Evolutionary conservation across 2,797 vertebrate genomes (phyloP).

Genomic region (Lates japonicus): DNA sequence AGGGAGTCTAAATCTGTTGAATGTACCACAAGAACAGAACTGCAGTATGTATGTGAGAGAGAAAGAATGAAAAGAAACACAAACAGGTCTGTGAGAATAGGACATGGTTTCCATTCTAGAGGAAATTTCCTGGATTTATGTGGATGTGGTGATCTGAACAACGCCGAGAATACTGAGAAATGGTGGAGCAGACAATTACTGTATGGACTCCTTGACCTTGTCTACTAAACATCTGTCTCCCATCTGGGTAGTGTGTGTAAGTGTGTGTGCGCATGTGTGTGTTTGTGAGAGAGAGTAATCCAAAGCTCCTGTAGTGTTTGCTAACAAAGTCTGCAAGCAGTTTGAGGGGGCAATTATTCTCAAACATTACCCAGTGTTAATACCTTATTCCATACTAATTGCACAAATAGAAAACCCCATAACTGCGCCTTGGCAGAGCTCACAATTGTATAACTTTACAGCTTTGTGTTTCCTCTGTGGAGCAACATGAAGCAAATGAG

Average conservation of each 20-base stretch:
- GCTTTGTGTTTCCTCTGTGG: slow-evolving; percentile 47
- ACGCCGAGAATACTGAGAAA: slow-evolving; percentile 71
- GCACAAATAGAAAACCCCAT: slow-evolving; percentile 67
- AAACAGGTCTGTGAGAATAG: slow-evolving; percentile 48
- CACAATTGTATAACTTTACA: slow-evolving; percentile 64
- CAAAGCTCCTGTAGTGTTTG: slow-evolving; percentile 64
- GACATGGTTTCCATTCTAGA: slow-evolving; percentile 82
- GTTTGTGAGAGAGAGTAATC: slow-evolving; percentile 43
- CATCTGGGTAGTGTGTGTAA: slow-evolving; percentile 76
- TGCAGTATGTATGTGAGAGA: background rate
- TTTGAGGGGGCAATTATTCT: slow-evolving; percentile 74
- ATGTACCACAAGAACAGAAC: background rate
- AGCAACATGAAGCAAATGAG: slow-evolving; percentile 21
- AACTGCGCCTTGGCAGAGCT: slow-evolving; percentile 57
- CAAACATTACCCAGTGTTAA: slow-evolving; percentile 67
- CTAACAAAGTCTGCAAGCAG: slow-evolving; percentile 74
- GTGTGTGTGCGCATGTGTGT: slow-evolving; percentile 43
- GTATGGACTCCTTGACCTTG: slow-evolving; percentile 82
- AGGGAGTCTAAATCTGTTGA: slow-evolving; percentile 11
- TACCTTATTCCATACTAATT: slow-evolving; percentile 71
- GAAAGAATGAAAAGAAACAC: slow-evolving; percentile 42
- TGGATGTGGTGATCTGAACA: slow-evolving; percentile 77
- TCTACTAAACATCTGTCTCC: slow-evolving; percentile 84
- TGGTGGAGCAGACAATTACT: slow-evolving; percentile 73
- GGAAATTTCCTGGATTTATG: slow-evolving; percentile 84